Percentiles rank a stretch among this genome's conserved stretches.
phyloP scores from a whole-genome alignment of 2,113 vertebrate species.

The Pterocles burchelli region DNA sequence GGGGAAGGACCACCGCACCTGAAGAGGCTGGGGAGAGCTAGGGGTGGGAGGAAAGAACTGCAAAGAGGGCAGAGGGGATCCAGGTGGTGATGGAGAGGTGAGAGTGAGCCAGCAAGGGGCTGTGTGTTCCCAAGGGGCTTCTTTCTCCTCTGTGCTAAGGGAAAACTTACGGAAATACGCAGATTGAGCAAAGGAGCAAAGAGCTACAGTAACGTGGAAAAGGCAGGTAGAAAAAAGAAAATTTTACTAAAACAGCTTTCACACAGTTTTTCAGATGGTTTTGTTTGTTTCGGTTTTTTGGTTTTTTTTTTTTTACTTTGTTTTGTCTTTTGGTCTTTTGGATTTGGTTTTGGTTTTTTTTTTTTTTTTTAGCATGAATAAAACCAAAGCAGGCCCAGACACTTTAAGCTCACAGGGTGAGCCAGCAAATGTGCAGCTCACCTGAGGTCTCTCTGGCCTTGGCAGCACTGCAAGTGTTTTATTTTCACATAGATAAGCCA shows the following conservation, averaged over 20 bases:
- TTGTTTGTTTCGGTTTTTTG: neutral
- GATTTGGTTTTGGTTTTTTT: no score
- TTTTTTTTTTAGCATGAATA: neutral
- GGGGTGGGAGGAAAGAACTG: neutral
- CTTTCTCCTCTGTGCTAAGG: neutral
- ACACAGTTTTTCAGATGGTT: neutral
- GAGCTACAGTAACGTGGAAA: neutral
- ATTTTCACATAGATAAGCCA: slow-evolving; percentile 4
- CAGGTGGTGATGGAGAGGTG: neutral
- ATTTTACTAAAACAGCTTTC: neutral
- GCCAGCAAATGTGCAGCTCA: neutral
- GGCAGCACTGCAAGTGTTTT: neutral
- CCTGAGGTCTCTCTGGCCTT: neutral
- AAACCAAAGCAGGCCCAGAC: neutral
- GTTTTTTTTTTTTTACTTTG: no score
- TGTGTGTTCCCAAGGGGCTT: neutral
- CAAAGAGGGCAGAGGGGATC: neutral
- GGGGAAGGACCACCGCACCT: neutral
- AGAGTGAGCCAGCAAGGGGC: neutral
- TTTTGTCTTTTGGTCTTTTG: no score
- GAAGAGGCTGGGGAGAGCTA: neutral
- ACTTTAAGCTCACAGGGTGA: neutral
- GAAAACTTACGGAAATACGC: neutral
- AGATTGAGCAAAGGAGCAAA: neutral
- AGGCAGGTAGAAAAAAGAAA: neutral